Base-by-base conservation (phyloP, 1,140 invertebrate species). In the Harpegnathos saltator region DNA sequence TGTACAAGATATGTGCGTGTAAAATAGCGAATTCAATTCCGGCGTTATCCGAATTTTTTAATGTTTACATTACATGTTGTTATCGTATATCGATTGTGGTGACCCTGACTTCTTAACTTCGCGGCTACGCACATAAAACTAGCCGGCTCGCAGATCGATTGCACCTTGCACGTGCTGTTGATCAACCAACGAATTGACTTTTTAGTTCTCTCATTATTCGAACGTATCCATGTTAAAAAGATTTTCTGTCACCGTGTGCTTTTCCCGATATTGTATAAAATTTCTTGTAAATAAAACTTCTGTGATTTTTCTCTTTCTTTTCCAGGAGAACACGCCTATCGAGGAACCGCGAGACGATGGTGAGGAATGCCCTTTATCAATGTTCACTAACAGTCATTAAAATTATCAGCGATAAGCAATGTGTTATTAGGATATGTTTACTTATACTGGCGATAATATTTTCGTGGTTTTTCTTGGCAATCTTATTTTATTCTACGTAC, bases 301-400 rank as follows among this genome's bases (percentile, higher is more conserved):
- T 14, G 52, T 58, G 7, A 3, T 3, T 15, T 59, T 81, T 63
- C 17, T 71, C 15, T 83, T 50, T 24, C 1, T 83, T 84, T 95
- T 95, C 26, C 90, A 97, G 96, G 97, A 97, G 94, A 95, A 97
- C 94, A 95, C 96, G 59, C 95, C 95, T 1, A 95, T 97, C 88
- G 96, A 96, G 69, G 95, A 95, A 90, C 96, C 96, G 3, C 95
- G 94, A 33, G 95, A 96, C 81, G 90, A 96, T 92, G 96, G 96
- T 96, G 94, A 94, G 93, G 91, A 73, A 33, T 19, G 11, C 14
- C 7, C 15, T 3, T 78, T 44, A 52, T 50, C 3, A 19, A 50
- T 29, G 12, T 78, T 69, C 26, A 0, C 38, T 44, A 44, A 44
- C 1, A 44, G 11, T 44, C 0, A 44, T 15, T 4, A 50, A 1